phyloP scores from a whole-genome alignment of 2,113 vertebrate genomes.

The Tenrec ecaudatus region DNA sequence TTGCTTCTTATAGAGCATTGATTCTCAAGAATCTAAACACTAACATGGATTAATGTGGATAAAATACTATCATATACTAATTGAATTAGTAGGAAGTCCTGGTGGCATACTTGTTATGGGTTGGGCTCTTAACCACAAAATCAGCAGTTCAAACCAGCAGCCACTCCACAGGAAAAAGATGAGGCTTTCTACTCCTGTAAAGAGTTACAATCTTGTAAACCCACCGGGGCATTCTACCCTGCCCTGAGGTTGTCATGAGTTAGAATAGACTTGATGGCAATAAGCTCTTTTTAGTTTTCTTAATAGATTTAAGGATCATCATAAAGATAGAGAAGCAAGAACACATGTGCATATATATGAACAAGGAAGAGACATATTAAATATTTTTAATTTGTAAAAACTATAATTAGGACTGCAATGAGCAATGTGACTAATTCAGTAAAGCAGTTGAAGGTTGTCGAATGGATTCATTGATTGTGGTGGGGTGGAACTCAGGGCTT shows the following conservation, averaged over 20 bases:
- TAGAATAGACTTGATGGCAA: too few relatives aligned
- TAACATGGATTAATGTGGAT: neutral
- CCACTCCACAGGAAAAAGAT: too few relatives aligned
- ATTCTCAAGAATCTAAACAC: slow-evolving; percentile 23
- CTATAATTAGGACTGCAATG: neutral
- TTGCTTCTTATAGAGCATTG: slow-evolving; percentile 37
- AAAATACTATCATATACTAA: neutral
- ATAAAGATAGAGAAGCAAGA: slow-evolving; percentile 28
- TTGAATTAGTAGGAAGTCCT: too few relatives aligned
- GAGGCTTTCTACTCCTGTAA: too few relatives aligned
- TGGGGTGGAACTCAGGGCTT: too few relatives aligned
- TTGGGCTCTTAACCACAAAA: too few relatives aligned
- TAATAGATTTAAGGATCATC: neutral
- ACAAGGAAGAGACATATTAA: slow-evolving; percentile 1
- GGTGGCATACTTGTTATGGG: too few relatives aligned
- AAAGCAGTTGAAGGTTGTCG: neutral
- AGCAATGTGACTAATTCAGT: neutral
- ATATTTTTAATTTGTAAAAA: slow-evolving; percentile 3
- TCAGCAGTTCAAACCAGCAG: too few relatives aligned
- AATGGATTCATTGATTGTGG: neutral
- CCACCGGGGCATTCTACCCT: too few relatives aligned
- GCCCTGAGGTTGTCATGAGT: too few relatives aligned
- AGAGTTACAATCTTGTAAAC: too few relatives aligned
- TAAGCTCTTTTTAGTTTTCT: too few relatives aligned
- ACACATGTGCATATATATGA: neutral